Evolutionary conservation across 2,888 invertebrate species (phyloP).

Genomic region (Sepiola atlantica): DNA sequence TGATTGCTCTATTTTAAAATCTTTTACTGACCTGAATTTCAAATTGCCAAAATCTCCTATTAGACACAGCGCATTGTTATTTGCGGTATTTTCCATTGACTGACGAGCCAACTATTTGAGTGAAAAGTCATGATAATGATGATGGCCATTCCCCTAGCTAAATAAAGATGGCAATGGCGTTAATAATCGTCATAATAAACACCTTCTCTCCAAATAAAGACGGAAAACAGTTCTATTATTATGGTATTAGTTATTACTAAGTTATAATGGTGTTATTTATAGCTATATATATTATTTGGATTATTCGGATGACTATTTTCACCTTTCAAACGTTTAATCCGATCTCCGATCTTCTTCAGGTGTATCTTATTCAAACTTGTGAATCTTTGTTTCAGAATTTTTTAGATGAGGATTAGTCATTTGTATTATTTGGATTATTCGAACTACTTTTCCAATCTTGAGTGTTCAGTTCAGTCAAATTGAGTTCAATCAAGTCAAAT

Average conservation of each 20-base stretch:
- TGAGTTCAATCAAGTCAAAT: no score
- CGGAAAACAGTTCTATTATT: not conserved
- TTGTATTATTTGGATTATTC: no score
- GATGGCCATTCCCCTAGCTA: not conserved
- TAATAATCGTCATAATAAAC: not conserved
- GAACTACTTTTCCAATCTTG: no score
- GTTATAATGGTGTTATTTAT: not conserved
- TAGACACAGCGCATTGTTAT: not conserved
- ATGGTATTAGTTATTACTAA: not conserved
- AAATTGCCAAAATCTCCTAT: not conserved
- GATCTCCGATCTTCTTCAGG: no score
- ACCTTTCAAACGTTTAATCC: no score
- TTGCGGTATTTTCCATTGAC: not conserved
- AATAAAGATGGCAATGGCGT: not conserved
- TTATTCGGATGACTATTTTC: no score
- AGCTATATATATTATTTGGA: not conserved
- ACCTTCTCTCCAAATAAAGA: not conserved
- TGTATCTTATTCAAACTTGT: no score
- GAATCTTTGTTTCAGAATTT: no score
- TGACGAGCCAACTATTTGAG: not conserved
- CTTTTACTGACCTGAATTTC: slow-evolving; percentile 32
- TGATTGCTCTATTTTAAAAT: not conserved
- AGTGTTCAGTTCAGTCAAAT: no score
- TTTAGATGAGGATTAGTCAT: no score
- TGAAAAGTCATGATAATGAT: not conserved